These are phyloP conservation scores for Lepidurus apus DNA, from an alignment of 1,140 invertebrate species.

Conservation along the genomic window DNA sequence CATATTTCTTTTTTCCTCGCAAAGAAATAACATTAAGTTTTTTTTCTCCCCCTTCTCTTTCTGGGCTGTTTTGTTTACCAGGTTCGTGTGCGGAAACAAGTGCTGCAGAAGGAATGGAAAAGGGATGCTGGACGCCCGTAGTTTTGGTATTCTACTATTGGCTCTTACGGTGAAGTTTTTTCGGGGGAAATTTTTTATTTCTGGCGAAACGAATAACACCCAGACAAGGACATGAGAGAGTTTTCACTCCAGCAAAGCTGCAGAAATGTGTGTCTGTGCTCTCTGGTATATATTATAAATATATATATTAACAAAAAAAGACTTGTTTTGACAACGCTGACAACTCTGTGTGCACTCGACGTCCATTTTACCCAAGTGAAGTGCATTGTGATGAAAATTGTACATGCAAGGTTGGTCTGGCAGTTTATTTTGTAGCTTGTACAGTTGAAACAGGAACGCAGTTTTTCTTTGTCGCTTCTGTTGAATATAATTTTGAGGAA, in stretches of 20 bases:
- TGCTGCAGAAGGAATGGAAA: neutral
- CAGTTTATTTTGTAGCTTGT: conserved; percentile 12
- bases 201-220: neutral
- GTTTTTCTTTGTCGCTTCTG: neutral
- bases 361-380: conserved; percentile 21
- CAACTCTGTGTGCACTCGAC: conserved; percentile 13
- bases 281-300: neutral
- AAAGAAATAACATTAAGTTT: neutral
- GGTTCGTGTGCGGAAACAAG: conserved; percentile 2
- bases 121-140: conserved; percentile 1
- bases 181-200: neutral
- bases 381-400: conserved; percentile 19
- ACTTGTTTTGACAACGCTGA: conserved; percentile 13
- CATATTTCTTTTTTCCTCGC: neutral
- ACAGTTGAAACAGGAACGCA: neutral
- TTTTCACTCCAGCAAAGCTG: neutral
- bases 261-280: neutral
- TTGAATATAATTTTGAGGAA: neutral
- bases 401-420: neutral
- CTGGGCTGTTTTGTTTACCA: neutral
- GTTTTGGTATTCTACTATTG: neutral
- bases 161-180: conserved; percentile 2
- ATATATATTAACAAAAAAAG: neutral
- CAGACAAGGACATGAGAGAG: neutral
- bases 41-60: neutral